These are phyloP conservation scores for Malurus cyaneus DNA, from an alignment of 2,113 vertebrate species.

Conservation along the genomic window DNA sequence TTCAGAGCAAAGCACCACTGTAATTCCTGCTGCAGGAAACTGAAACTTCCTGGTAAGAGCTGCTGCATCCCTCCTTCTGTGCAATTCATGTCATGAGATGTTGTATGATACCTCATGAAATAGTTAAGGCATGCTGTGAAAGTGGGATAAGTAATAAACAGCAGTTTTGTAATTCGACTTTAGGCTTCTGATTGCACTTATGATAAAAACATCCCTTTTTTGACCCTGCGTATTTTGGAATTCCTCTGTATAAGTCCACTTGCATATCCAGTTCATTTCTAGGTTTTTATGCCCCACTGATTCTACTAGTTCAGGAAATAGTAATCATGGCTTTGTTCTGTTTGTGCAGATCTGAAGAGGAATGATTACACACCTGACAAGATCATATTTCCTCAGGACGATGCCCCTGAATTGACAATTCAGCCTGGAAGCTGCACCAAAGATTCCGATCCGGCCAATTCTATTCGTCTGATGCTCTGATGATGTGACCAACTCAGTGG, in stretches of 20 bases:
- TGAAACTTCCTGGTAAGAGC: slow-evolving; percentile 94
- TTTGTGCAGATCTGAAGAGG: slow-evolving; percentile 87
- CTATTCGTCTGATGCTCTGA: slow-evolving; percentile 91
- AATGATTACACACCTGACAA: slow-evolving; percentile 98
- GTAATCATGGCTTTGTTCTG: background rate
- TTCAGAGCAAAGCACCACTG: slow-evolving; percentile 97
- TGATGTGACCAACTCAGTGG: slow-evolving; percentile 17
- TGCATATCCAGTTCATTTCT: background rate
- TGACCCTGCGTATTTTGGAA: background rate
- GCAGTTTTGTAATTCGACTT: background rate
- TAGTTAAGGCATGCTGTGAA: background rate
- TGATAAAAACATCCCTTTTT: background rate
- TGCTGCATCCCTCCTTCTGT: background rate
- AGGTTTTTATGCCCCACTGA: background rate
- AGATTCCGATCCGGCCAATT: slow-evolving; percentile 82
- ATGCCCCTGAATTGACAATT: slow-evolving; percentile 79
- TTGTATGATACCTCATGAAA: rapidly evolving
- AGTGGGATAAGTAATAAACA: background rate
- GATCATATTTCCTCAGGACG: slow-evolving; percentile 88
- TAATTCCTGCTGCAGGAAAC: slow-evolving; percentile 95
- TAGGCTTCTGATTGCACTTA: background rate
- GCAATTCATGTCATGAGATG: rapidly evolving
- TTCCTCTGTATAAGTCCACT: background rate
- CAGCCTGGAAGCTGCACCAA: slow-evolving; percentile 83
- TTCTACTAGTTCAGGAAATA: background rate